phyloP scores from a whole-genome alignment of 2,113 vertebrate species.

The Rhombomys opimus region DNA sequence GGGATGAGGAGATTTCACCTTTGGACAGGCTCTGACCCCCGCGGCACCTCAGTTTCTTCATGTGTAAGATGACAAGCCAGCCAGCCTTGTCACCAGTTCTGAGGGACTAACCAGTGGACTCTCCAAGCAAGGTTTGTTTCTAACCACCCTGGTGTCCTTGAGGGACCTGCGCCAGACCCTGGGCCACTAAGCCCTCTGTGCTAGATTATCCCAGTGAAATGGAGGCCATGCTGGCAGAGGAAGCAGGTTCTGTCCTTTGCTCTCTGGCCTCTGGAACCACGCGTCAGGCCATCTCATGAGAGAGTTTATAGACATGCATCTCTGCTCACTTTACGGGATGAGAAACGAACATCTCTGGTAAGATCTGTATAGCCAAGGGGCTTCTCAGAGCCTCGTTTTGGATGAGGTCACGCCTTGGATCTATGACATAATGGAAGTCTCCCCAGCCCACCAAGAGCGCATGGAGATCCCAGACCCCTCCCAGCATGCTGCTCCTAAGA shows the following conservation, averaged over 20 bases:
- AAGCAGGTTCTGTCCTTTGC: background rate
- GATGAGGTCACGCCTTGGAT: conserved; percentile 47
- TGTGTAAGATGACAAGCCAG: background rate
- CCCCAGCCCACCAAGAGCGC: background rate
- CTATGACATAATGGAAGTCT: conserved; percentile 78
- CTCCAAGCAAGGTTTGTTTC: background rate
- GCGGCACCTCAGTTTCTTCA: background rate
- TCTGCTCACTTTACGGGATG: conserved; percentile 74
- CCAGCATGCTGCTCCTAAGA: background rate
- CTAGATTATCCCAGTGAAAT: background rate
- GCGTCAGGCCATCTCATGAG: conserved; percentile 58
- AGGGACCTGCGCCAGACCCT: background rate
- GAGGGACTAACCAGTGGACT: background rate
- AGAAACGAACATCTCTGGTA: conserved; percentile 68
- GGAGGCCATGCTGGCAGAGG: background rate
- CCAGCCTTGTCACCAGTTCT: background rate
- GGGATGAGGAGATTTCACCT: background rate
- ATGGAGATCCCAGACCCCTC: conserved; percentile 53
- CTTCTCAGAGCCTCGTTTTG: background rate
- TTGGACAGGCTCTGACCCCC: background rate
- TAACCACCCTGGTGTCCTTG: background rate
- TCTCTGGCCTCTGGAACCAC: background rate
- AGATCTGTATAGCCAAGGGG: background rate
- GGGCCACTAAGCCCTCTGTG: background rate
- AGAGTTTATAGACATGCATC: conserved; percentile 73